These are phyloP conservation scores for Agonum fuliginosum DNA, from an alignment of 2,888 invertebrate species.

Conservation along the genomic window DNA sequence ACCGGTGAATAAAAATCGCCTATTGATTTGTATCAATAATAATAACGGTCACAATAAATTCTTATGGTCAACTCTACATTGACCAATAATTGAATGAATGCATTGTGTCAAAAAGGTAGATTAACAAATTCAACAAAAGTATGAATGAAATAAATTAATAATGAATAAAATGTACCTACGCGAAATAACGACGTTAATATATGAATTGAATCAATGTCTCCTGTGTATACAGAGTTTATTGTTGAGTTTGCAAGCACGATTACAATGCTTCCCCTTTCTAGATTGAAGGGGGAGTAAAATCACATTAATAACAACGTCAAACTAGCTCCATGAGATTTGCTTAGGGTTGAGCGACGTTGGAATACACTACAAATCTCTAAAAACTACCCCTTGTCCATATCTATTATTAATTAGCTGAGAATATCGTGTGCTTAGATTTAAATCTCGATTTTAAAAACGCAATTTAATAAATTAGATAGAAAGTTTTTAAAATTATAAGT, in stretches of 20 bases:
- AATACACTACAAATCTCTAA: background rate
- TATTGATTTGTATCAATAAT: too few species aligned
- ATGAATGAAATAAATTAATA: too few species aligned
- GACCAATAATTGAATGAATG: too few species aligned
- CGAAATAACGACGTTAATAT: conserved; percentile 13
- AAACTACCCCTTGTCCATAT: background rate
- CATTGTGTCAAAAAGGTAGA: too few species aligned
- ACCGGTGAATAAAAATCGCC: too few species aligned
- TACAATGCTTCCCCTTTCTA: background rate
- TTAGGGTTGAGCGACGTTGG: background rate
- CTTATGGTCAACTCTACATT: too few species aligned
- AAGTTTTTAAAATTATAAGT: too few species aligned
- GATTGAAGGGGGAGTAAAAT: conserved; percentile 21
- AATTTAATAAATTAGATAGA: too few species aligned
- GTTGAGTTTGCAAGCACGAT: conserved; percentile 18
- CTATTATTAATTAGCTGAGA: background rate
- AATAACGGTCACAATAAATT: too few species aligned
- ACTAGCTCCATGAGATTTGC: conserved; percentile 17
- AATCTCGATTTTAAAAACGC: too few species aligned
- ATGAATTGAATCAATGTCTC: conserved; percentile 28
- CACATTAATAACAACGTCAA: conserved; percentile 37
- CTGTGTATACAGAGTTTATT: conserved; percentile 16
- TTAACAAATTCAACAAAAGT: too few species aligned
- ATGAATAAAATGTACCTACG: too few species aligned
- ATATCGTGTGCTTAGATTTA: conserved; percentile 1